Base-by-base conservation (phyloP, 2,888 invertebrate species). In the Lasioglossum malachurum region DNA sequence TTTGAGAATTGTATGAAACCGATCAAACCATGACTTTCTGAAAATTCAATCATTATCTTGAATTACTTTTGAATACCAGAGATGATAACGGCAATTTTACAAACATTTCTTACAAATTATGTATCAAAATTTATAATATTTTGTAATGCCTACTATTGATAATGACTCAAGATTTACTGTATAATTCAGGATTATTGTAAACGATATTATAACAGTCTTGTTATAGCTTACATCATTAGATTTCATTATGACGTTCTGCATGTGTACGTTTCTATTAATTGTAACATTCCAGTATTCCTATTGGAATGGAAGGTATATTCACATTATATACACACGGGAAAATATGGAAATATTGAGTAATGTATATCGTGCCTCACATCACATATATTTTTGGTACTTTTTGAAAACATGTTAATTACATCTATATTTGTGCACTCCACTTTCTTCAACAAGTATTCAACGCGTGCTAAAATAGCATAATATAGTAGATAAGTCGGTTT, bases 51-150 rank as follows among this genome's bases (percentile, higher is more conserved):
- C 53, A 72, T 80, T 83, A 72, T 67, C 75, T 80, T 80, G 41
- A 64, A 46, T 84, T 57, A 31, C 75, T 79, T 78, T 12, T 53
- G 46, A 64, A 73, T 46, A 23, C 67, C 60, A 23, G 49, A 53
- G 73, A 60, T 73, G 46, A 53, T 46, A 77, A 23, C 35, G 71
- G 69, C 7, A 69, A 53, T 16, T 83, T 76, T 73, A 31, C 31
- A 77, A 72, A 67, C 41, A 72, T 79, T 79, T 87, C 75, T 31
- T 83, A 89, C 46, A 38, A 82, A 76, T 87, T 71, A 87, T 64
- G 8, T 35, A 35, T 31, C 31, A 19, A 64, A 64, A 64, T 8
- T 31, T 64, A 31, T 19, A 19, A 64, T 64, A 64, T 64, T 64
- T 64, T 64, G 35, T 64, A 64, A 64, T 64, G 64, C 35, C 16